phyloP scores from a whole-genome alignment of 2,113 vertebrate species.

The Chaenocephalus aceratus region DNA sequence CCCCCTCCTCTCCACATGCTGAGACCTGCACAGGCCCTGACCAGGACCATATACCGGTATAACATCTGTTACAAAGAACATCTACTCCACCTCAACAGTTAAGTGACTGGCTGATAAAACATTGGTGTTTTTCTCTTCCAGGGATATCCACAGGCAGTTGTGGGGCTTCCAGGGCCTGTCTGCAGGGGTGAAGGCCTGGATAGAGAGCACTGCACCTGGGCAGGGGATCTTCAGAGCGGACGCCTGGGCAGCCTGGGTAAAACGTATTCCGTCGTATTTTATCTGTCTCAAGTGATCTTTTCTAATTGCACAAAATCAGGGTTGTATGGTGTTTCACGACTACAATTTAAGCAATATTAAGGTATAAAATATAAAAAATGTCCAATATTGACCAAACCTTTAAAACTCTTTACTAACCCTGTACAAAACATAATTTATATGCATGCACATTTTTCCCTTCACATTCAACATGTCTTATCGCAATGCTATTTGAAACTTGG shows the following conservation, averaged over 20 bases:
- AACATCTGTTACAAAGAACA: background rate
- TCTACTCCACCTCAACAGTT: too few species aligned
- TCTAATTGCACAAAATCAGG: too few species aligned
- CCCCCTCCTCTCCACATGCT: constrained; percentile 53
- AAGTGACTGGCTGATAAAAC: background rate
- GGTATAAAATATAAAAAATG: too few species aligned
- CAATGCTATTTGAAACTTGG: background rate
- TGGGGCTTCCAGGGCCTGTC: constrained; percentile 63
- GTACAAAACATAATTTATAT: too few species aligned
- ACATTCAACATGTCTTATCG: background rate
- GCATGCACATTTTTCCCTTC: background rate
- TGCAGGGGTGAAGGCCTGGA: constrained; percentile 65
- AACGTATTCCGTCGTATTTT: too few species aligned
- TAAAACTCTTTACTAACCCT: too few species aligned
- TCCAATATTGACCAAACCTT: too few species aligned
- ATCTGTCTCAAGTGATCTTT: background rate
- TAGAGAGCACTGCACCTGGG: constrained; percentile 49
- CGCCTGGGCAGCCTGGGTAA: constrained; percentile 74
- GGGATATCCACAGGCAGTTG: constrained; percentile 61
- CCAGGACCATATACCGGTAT: constrained; percentile 70
- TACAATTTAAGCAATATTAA: too few species aligned
- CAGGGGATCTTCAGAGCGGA: constrained; percentile 54
- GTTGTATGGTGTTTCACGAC: too few species aligned
- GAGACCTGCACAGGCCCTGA: constrained; percentile 62
- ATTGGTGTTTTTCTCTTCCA: constrained; percentile 21